phyloP scores from a whole-genome alignment of 2,113 vertebrate species.

The Tinamus guttatus region DNA sequence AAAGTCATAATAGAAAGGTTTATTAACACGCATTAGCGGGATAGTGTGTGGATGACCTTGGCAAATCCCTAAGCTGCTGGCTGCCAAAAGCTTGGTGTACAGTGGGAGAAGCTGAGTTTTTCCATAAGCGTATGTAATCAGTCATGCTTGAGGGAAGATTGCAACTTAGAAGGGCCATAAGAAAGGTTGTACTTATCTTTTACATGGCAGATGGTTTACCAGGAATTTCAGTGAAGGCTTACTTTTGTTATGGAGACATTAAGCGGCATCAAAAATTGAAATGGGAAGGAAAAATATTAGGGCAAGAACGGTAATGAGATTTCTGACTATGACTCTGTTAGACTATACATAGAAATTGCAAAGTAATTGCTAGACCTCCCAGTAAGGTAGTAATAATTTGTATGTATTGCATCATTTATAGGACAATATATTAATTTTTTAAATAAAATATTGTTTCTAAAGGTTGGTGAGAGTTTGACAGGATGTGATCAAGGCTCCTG shows the following conservation, averaged over 20 bases:
- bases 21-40: not conserved
- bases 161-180: not conserved
- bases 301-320: not conserved
- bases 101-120: not conserved
- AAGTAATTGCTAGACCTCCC: not conserved
- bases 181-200: not conserved
- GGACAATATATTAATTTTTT: slow-evolving; percentile 14
- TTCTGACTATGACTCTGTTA: not conserved
- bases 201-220: not conserved
- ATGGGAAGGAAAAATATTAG: not conserved
- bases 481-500: not conserved
- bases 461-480: not conserved
- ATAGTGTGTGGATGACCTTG: not conserved
- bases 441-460: not conserved
- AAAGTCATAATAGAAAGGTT: not conserved
- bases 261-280: not conserved
- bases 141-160: not conserved
- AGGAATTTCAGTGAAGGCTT: not conserved
- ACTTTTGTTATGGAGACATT: not conserved
- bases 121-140: not conserved
- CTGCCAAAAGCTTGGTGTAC: not conserved
- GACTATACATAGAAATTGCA: not conserved
- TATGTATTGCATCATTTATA: slow-evolving; percentile 8
- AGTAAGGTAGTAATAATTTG: not conserved
- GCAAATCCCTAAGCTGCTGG: not conserved